Conservation (phyloP, 2,888 invertebrate species). For the Phorcus lineatus region DNA sequence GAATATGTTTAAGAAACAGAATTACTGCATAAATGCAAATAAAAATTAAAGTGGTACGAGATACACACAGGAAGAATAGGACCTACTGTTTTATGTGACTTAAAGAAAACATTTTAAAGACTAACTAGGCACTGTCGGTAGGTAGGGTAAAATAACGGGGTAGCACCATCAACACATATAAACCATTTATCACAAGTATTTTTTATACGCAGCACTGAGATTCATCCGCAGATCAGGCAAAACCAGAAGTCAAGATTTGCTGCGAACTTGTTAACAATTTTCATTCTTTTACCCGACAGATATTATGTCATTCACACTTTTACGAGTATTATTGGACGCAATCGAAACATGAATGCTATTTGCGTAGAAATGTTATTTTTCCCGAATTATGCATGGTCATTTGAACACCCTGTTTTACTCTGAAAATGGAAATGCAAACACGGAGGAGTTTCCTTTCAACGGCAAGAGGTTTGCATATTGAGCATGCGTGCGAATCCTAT, state of each 20-base stretch:
- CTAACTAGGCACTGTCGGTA: neutral
- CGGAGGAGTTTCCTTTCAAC: too few relatives aligned
- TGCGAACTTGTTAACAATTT: neutral
- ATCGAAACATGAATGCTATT: too few relatives aligned
- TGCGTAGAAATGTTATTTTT: too few relatives aligned
- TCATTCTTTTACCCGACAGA: neutral
- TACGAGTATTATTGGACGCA: neutral
- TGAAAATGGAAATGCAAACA: too few relatives aligned
- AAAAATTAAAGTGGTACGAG: neutral
- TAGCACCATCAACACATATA: slow-evolving; percentile 1
- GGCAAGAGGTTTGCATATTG: too few relatives aligned
- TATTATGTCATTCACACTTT: neutral
- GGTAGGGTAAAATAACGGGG: neutral
- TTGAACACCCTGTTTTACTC: too few relatives aligned
- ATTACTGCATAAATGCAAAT: neutral
- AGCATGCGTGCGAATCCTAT: too few relatives aligned
- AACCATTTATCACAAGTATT: neutral
- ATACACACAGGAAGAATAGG: neutral
- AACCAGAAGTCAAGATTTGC: neutral
- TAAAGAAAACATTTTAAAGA: neutral
- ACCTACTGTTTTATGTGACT: neutral
- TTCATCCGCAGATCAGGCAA: neutral
- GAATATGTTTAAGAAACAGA: neutral
- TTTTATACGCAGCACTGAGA: neutral
- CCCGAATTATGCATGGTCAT: too few relatives aligned